Base-by-base conservation (phyloP, 1,140 invertebrate genomes). In the Atta texana region DNA sequence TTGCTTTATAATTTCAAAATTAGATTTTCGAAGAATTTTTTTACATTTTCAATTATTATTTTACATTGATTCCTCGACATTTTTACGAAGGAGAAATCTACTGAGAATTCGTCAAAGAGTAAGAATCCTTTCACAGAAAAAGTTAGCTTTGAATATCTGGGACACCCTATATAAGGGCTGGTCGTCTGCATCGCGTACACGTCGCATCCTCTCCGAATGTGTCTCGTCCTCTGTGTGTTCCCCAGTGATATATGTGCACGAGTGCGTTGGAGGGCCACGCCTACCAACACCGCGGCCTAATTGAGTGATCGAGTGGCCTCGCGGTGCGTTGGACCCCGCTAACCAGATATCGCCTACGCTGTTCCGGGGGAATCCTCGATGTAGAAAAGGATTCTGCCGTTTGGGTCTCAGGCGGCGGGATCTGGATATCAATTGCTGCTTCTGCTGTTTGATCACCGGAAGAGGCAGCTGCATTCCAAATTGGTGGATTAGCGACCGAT, bases 231-330 rank as follows among this genome's bases (percentile, higher is more conserved):
- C 80, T 61, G 69, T 72, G 87, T 93, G 92, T 93, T 92, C 82
- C 82, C 81, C 51, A 31, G 92, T 93, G 93, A 94, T 94, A 93
- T 94, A 94, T 94, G 91, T 92, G 91, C 91, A 89, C 86, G 89
- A 93, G 92, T 93, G 91, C 88, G 93, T 93, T 91, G 90, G 89
- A 91, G 90, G 78, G 92, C 93, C 94, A 94, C 94, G 93, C 94
- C 94, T 92, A 93, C 93, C 92, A 93, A 94, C 93, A 94, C 93
- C 90, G 89, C 86, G 92, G 90, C 92, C 93, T 94, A 94, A 94
- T 94, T 93, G 93, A 94, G 94, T 94, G 94, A 94, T 94, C 93
- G 93, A 94, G 94, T 93, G 92, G 91, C 93, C 93, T 93, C 88
- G 92, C 92, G 92, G 91, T 74, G 80, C 90, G 91, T 92, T 92